These are phyloP conservation scores for Merodon equestris DNA, from an alignment of 2,888 invertebrate species.

Conservation along the genomic window DNA sequence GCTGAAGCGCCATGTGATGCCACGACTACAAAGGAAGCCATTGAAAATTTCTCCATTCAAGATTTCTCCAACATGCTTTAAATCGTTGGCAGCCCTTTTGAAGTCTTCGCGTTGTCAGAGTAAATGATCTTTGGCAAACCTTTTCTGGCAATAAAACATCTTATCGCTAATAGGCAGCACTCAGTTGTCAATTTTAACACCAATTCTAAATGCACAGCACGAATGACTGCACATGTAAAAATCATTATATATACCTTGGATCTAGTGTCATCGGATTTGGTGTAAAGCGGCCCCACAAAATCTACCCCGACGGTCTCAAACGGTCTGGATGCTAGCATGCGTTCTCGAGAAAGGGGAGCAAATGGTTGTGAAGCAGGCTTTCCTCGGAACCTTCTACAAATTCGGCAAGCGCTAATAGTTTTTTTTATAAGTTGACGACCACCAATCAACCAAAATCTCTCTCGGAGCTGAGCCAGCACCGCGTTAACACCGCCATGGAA, in stretches of 20 bases:
- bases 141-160: slow-evolving; percentile 35
- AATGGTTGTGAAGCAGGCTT: slow-evolving; percentile 37
- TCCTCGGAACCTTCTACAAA: slow-evolving; percentile 18
- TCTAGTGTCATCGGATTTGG: background rate
- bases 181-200: slow-evolving; percentile 35
- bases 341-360: slow-evolving; percentile 22
- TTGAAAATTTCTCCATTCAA: slow-evolving; percentile 2
- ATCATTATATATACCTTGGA: slow-evolving; percentile 36
- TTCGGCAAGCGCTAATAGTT: slow-evolving; percentile 7
- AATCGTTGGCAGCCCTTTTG: slow-evolving; percentile 26
- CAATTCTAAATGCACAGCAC: slow-evolving; percentile 39
- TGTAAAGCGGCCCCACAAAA: slow-evolving; percentile 33
- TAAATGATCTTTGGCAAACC: slow-evolving; percentile 16
- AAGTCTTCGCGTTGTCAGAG: slow-evolving; percentile 45
- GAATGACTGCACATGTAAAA: slow-evolving; percentile 42
- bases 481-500: slow-evolving; percentile 43
- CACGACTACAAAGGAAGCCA: slow-evolving; percentile 3
- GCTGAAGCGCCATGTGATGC: slow-evolving; percentile 8
- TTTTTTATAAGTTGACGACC: slow-evolving; percentile 33
- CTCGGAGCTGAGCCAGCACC: slow-evolving; percentile 18
- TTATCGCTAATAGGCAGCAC: slow-evolving; percentile 25
- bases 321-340: slow-evolving; percentile 15
- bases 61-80: slow-evolving; percentile 5
- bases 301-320: slow-evolving; percentile 37
- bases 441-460: slow-evolving; percentile 38